Evolutionary conservation across 64 coral and sea anemone genomes (phyloP), one percentile per base, ranked within the genome.

Genomic region (Montipora efflorescens): DNA sequence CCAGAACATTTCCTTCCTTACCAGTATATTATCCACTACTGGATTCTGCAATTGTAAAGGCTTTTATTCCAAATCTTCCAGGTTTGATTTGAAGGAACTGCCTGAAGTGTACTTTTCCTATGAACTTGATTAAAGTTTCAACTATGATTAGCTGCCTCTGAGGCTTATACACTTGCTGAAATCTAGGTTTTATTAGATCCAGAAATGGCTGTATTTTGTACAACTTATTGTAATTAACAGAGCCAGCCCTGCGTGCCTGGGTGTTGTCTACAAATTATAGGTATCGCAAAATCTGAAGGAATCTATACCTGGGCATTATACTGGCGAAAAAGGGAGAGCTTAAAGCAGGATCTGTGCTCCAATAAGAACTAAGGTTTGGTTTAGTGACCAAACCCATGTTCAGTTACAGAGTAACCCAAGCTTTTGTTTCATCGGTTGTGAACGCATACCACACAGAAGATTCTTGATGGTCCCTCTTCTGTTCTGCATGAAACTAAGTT

Each of bases 231-330:
- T 50, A 67, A 8, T 12, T 44, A 55, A n/a, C 43, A 15, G 87
- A 55, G 46, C 58, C 59, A 73, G 62, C 3, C 18, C 15, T n/a
- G 15, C 68, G 71, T 5, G 72, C 46, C 10, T 87, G 15, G 22
- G 16, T 47, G 75, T 84, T 87, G 59, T 93, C 82, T 14, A 43
- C 51, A 71, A 93, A 93, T 16, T 93, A 81, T 4, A 93, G 48
- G 47, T 75, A 87, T 45, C 69, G 7, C 10, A 86, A 49, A 67
- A 77, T 52, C 2, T 75, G 80, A 6, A 75, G 71, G 55, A 76
- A 93, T 45, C 52, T 14, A 76, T 85, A 18, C 22, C 80, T 83
- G 21, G 25, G 5, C 90, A 83, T 92, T 69, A 84, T 47, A 43
- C 44, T 76, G 7, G 74, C 18, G 23, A 76, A 76, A 76, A 76